These are phyloP conservation scores for Hepsetus odoe DNA, from an alignment of 2,113 vertebrate species.

Conservation along the genomic window DNA sequence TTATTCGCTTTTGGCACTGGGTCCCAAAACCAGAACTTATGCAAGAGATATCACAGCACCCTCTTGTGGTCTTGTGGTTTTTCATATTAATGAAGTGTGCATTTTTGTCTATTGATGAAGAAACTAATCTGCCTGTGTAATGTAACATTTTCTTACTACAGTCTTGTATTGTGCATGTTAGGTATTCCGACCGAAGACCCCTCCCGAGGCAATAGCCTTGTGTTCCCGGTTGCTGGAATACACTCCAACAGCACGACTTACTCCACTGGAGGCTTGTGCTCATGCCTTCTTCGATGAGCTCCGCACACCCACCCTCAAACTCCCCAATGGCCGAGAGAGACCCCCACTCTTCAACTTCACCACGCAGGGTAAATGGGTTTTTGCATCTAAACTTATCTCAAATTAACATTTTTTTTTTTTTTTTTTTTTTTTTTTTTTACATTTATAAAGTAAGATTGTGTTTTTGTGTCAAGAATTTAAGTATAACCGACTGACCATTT, in stretches of 20 bases:
- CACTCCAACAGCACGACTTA: constrained; percentile 93
- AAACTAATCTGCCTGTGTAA: too few species aligned
- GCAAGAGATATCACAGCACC: constrained; percentile 19
- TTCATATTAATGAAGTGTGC: not conserved
- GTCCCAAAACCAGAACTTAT: not conserved
- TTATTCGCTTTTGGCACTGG: not conserved
- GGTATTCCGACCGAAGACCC: constrained; percentile 98
- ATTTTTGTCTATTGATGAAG: not conserved
- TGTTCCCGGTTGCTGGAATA: constrained; percentile 98
- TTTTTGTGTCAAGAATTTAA: too few species aligned
- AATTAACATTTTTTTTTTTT: too few species aligned
- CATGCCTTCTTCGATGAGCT: constrained; percentile 99
- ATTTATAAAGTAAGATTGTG: too few species aligned
- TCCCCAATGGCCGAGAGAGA: constrained; percentile 96
- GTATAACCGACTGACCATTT: too few species aligned
- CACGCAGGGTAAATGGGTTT: constrained; percentile 85
- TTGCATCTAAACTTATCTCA: not conserved
- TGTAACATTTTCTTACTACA: not conserved
- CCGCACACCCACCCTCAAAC: constrained; percentile 94
- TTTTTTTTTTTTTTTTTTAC: too few species aligned
- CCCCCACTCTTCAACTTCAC: constrained; percentile 99
- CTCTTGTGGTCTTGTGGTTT: constrained; percentile 4
- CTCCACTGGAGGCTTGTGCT: constrained; percentile 95
- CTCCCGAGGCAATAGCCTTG: constrained; percentile 94
- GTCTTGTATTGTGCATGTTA: constrained; percentile 57